A percentile compares a stretch with the other conserved stretches of the same genome.
These are phyloP conservation scores for Hesperophylax magnus DNA, from an alignment of 1,140 invertebrate species.

Conservation along the genomic window DNA sequence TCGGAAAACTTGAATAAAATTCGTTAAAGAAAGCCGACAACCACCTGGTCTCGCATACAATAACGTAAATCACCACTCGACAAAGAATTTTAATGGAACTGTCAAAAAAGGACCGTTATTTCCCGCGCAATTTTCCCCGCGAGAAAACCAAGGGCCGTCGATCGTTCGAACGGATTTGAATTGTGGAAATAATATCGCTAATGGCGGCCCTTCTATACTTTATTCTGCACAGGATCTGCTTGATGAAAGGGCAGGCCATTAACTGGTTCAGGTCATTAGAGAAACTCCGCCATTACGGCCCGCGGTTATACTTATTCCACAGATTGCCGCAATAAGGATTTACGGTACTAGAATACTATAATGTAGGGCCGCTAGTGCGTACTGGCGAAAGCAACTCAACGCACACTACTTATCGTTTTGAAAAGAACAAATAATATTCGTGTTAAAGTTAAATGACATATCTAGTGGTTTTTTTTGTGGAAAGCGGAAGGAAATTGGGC, in stretches of 20 bases:
- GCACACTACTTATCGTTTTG: too few relatives aligned
- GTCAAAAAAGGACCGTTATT: slow-evolving; percentile 17
- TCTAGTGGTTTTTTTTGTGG: too few relatives aligned
- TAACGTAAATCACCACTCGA: slow-evolving; percentile 22
- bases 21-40: not conserved
- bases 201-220: not conserved
- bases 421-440: too few relatives aligned
- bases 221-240: not conserved
- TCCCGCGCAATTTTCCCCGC: slow-evolving; percentile 8
- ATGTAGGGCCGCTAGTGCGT: too few relatives aligned
- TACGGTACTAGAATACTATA: not conserved
- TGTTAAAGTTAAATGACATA: too few relatives aligned
- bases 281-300: not conserved
- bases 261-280: slow-evolving; percentile 22
- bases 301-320: not conserved
- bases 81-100: slow-evolving; percentile 40
- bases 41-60: slow-evolving; percentile 1
- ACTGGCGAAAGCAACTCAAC: too few relatives aligned
- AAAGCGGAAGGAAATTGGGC: too few relatives aligned
- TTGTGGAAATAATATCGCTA: slow-evolving; percentile 13
- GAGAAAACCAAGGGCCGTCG: slow-evolving; percentile 12
- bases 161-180: slow-evolving; percentile 15
- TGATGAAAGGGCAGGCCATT: slow-evolving; percentile 1
- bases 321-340: slow-evolving; percentile 25
- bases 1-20: not conserved